A percentile compares a stretch with the other conserved stretches of the same genome.
Evolutionary conservation across 2,113 vertebrate genomes (phyloP).

Genomic region (Phalacrocorax pelagicus): DNA sequence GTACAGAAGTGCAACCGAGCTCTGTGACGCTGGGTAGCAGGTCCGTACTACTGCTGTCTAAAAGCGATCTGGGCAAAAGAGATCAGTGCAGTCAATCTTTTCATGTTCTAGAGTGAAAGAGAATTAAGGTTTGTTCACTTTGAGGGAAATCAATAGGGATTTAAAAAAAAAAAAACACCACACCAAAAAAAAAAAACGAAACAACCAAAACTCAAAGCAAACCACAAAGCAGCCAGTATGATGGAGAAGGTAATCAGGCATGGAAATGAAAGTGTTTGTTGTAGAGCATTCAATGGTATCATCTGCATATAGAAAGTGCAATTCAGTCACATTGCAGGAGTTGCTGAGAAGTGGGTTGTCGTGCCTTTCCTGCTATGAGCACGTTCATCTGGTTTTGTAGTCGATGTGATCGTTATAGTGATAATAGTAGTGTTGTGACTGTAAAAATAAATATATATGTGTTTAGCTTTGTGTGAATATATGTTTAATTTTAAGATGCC

Average conservation of each 20-base stretch:
- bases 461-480: not conserved
- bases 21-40: not conserved
- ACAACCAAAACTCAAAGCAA: too few species aligned
- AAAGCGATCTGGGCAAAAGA: not conserved
- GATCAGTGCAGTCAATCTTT: not conserved
- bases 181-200: not conserved
- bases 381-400: not conserved
- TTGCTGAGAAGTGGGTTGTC: not conserved
- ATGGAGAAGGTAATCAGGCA: conserved; percentile 32
- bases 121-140: conserved; percentile 63
- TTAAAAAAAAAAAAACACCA: conserved; percentile 32
- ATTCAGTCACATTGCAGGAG: not conserved
- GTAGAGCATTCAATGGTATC: not conserved
- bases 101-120: conserved; percentile 68
- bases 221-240: not conserved
- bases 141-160: conserved; percentile 60
- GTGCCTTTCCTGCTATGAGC: not conserved
- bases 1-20: not conserved
- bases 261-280: conserved; percentile 33
- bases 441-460: not conserved
- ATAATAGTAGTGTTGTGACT: not conserved
- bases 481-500: not conserved
- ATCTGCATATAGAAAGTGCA: not conserved
- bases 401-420: not conserved
- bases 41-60: not conserved